A percentile compares a stretch with the other conserved stretches of the same genome.
Conservation (phyloP, 2,888 invertebrate genomes). For the Tachystola acroxantha region DNA sequence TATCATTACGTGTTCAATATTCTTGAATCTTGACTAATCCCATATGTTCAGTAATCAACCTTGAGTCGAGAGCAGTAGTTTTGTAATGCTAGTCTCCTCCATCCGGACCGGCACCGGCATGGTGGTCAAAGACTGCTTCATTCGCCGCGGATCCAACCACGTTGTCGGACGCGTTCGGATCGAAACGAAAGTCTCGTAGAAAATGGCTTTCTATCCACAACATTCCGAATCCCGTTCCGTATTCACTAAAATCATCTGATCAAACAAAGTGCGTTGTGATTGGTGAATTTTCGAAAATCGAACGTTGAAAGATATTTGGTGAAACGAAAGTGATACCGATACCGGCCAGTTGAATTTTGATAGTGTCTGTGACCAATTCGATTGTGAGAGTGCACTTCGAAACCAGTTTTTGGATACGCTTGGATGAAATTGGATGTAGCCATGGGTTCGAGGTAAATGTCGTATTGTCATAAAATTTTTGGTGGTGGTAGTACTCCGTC, state of each 20-base stretch:
- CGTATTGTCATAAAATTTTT: too few species aligned
- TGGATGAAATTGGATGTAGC: slow-evolving; percentile 32
- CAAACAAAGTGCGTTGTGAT: not conserved
- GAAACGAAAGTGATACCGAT: slow-evolving; percentile 35
- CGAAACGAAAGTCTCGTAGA: slow-evolving; percentile 36
- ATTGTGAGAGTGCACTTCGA: slow-evolving; percentile 17
- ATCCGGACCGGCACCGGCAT: slow-evolving; percentile 27
- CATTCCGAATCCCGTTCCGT: slow-evolving; percentile 21
- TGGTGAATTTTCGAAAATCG: slow-evolving; percentile 5
- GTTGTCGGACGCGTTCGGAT: slow-evolving; percentile 58
- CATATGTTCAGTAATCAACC: slow-evolving; percentile 1
- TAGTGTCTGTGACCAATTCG: slow-evolving; percentile 8
- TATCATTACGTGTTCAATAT: too few species aligned
- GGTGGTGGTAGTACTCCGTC: too few species aligned
- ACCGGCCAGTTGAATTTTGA: slow-evolving; percentile 15
- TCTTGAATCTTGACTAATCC: too few species aligned
- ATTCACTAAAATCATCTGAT: slow-evolving; percentile 6
- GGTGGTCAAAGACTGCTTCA: slow-evolving; percentile 31
- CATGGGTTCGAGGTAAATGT: slow-evolving; percentile 58
- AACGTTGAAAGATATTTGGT: slow-evolving; percentile 20
- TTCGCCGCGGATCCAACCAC: slow-evolving; percentile 50
- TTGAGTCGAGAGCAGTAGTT: slow-evolving; percentile 13
- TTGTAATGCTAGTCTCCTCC: slow-evolving; percentile 23
- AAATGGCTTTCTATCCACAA: slow-evolving; percentile 58
- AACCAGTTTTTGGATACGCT: slow-evolving; percentile 20